Percentiles rank a stretch among this genome's conserved stretches.
phyloP scores from a whole-genome alignment of 2,113 vertebrate species.

The Upupa epops region DNA sequence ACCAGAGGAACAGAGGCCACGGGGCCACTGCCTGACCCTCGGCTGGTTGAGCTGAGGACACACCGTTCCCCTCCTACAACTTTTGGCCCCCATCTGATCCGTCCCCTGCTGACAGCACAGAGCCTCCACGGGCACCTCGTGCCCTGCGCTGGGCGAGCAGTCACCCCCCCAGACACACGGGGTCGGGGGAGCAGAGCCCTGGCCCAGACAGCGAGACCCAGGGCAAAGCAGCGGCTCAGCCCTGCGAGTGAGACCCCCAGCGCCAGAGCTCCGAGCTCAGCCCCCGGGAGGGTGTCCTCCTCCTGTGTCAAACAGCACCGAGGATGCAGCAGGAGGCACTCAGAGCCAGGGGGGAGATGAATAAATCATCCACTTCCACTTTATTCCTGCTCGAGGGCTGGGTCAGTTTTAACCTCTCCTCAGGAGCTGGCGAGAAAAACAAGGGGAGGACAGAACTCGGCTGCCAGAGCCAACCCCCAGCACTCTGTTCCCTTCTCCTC shows the following conservation, averaged over 20 bases:
- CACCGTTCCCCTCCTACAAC: fast-evolving
- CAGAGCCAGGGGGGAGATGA: background rate
- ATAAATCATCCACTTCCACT: background rate
- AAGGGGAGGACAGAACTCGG: background rate
- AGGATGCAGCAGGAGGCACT: background rate
- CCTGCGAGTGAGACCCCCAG: too few relatives aligned
- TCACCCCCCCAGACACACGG: background rate
- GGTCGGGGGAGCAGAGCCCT: background rate
- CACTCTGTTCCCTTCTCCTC: fast-evolving
- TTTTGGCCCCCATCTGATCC: background rate
- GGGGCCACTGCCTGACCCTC: fast-evolving
- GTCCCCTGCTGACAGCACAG: background rate
- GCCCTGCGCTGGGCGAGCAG: fast-evolving
- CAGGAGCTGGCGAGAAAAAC: background rate
- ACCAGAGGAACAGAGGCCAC: background rate
- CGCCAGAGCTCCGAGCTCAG: too few relatives aligned
- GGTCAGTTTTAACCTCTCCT: background rate
- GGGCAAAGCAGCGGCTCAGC: background rate
- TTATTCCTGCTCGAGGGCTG: background rate
- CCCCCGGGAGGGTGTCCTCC: background rate
- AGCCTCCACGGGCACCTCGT: background rate
- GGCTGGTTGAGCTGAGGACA: background rate
- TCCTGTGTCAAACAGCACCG: fast-evolving
- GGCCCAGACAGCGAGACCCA: background rate
- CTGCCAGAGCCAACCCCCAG: background rate